Conservation (phyloP, 2,113 vertebrate species). For the Nettapus auritus region DNA sequence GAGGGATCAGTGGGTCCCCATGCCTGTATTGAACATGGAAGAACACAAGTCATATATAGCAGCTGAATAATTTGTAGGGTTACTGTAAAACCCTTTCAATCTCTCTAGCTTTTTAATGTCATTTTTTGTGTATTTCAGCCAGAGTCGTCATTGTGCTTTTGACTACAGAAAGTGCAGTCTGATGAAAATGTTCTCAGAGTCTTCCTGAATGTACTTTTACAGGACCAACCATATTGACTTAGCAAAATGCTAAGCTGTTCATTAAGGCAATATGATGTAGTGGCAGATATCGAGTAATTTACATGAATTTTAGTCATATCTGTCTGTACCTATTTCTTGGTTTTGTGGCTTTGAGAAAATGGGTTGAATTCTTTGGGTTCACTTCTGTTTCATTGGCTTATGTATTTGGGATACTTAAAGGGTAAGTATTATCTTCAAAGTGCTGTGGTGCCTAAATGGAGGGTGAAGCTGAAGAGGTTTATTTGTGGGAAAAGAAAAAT, state of each 20-base stretch:
- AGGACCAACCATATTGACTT: background rate
- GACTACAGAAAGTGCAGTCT: background rate
- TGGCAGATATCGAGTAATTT: background rate
- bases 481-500: background rate
- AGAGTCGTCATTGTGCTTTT: background rate
- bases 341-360: background rate
- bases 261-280: background rate
- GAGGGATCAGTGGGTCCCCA: background rate
- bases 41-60: background rate
- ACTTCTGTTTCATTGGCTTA: background rate
- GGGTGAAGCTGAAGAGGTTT: background rate
- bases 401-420: background rate
- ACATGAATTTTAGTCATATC: background rate
- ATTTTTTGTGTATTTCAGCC: background rate
- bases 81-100: background rate
- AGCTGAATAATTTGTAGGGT: background rate
- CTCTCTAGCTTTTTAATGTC: background rate
- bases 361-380: background rate
- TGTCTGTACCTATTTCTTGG: background rate
- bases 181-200: background rate
- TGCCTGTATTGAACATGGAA: accelerated
- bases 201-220: background rate
- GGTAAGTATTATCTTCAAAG: background rate
- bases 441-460: background rate
- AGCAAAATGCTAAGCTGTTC: background rate